Conservation (phyloP, 2,888 invertebrate species). For the Eudemis profundana region DNA sequence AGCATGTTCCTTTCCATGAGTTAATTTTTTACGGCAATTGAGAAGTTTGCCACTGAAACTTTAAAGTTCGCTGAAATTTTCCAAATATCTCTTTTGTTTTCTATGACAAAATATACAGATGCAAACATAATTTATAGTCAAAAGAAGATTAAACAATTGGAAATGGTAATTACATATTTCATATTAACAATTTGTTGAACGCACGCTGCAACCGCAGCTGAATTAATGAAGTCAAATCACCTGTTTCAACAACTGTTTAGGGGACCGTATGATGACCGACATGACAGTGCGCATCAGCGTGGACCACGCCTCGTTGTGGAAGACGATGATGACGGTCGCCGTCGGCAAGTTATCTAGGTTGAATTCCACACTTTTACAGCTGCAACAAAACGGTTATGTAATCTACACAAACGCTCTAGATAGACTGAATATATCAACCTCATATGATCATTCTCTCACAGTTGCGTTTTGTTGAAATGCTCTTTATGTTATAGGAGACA, state of each 20-base stretch:
- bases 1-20: too few relatives aligned
- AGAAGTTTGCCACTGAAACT: too few relatives aligned
- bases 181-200: neutral
- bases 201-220: neutral
- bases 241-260: constrained; percentile 90
- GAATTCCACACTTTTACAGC: constrained; percentile 70
- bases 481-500: neutral
- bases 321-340: constrained; percentile 97
- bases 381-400: constrained; percentile 54
- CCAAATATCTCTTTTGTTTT: too few relatives aligned
- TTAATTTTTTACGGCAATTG: too few relatives aligned
- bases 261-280: constrained; percentile 96
- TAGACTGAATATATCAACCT: neutral
- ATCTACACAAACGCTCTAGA: constrained; percentile 8
- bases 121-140: too few relatives aligned
- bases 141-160: too few relatives aligned
- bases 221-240: constrained; percentile 70
- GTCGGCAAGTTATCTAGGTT: constrained; percentile 89
- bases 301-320: constrained; percentile 99
- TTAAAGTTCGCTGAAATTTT: too few relatives aligned
- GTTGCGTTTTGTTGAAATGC: neutral
- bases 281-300: constrained; percentile 97
- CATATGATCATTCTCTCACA: constrained; percentile 2
- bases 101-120: too few relatives aligned
- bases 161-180: too few relatives aligned